Evolutionary conservation across 2,888 invertebrate species (phyloP).

Genomic region (Drosophila buzzatii): DNA sequence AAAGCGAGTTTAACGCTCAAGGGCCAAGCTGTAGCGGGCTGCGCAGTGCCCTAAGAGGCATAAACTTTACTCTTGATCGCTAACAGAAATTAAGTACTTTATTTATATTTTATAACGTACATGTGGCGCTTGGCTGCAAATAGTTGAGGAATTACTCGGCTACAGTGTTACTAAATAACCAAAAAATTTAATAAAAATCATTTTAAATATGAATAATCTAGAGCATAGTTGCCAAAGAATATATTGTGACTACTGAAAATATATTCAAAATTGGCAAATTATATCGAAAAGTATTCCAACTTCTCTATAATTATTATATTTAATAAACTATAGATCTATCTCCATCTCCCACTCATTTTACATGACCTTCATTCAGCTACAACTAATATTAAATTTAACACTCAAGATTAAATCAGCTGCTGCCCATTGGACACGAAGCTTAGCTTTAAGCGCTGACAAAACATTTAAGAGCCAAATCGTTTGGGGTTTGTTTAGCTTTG

Average conservation of each 20-base stretch:
- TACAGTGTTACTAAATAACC: neutral
- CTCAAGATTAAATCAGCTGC: conserved; percentile 15
- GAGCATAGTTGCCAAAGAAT: too few relatives aligned
- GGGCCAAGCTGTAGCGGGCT: neutral
- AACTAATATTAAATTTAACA: conserved; percentile 15
- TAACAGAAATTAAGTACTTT: conserved; percentile 2
- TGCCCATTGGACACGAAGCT: conserved; percentile 6
- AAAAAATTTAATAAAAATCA: neutral
- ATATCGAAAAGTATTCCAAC: too few relatives aligned
- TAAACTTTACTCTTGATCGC: conserved; percentile 3
- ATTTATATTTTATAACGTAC: neutral
- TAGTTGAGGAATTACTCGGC: neutral
- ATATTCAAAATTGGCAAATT: too few relatives aligned
- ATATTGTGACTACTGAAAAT: too few relatives aligned
- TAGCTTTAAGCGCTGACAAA: conserved; percentile 1
- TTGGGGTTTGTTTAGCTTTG: conserved; percentile 1
- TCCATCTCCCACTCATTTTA: neutral
- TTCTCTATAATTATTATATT: too few relatives aligned
- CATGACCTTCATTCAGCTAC: neutral
- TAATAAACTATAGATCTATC: neutral
- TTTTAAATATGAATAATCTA: neutral
- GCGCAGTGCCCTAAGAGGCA: neutral
- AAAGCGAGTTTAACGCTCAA: neutral
- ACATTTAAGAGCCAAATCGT: neutral
- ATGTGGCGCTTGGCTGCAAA: too few relatives aligned